Evolutionary conservation across 2,797 vertebrate species (phyloP).

Genomic region (Buceros bicornis): DNA sequence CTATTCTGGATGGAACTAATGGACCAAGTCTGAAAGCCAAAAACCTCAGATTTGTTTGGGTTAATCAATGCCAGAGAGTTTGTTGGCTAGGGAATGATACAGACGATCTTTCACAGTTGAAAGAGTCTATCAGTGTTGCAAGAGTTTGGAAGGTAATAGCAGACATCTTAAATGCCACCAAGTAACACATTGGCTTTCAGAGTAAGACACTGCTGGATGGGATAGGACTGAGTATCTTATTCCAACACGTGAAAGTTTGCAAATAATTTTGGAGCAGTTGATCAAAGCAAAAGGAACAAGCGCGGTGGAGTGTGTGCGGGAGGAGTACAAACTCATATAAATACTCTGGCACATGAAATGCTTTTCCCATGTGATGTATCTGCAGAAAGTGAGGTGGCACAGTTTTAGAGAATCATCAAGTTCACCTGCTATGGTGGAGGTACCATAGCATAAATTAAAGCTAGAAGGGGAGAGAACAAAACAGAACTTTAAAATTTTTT

Average conservation of each 20-base stretch:
- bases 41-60: conserved; percentile 67
- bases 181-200: neutral
- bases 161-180: conserved; percentile 2
- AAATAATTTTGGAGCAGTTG: neutral
- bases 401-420: neutral
- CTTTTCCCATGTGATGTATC: neutral
- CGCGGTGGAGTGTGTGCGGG: neutral
- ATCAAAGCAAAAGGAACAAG: conserved; percentile 32
- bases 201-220: conserved; percentile 8
- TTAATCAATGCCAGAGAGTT: conserved; percentile 59
- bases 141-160: neutral
- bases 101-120: conserved; percentile 47
- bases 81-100: conserved; percentile 35
- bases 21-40: conserved; percentile 49
- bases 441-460: neutral
- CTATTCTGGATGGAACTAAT: conserved; percentile 45
- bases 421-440: neutral
- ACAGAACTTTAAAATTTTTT: neutral
- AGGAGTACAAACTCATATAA: neutral
- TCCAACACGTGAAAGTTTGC: neutral
- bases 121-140: conserved; percentile 9
- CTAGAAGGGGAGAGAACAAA: neutral
- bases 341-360: neutral
- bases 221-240: neutral
- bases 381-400: neutral